phyloP scores from a whole-genome alignment of 2,888 invertebrate species.

The Cryptus armator region DNA sequence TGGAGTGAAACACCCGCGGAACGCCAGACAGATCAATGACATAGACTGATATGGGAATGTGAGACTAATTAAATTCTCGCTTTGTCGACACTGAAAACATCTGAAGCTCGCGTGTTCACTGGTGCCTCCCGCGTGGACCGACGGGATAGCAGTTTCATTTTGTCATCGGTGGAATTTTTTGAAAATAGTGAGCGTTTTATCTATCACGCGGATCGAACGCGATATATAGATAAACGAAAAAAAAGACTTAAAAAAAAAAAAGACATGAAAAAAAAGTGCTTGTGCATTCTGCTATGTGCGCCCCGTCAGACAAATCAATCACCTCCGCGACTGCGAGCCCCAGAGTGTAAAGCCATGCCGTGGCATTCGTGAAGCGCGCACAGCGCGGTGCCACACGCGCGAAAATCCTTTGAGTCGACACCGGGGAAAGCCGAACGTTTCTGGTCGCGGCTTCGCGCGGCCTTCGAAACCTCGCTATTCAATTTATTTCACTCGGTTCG shows the following conservation, averaged over 20 bases:
- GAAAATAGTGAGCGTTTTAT: constrained; percentile 45
- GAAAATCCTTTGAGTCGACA: constrained; percentile 58
- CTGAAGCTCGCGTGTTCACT: neutral
- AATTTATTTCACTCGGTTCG: constrained; percentile 50
- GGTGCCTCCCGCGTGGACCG: neutral
- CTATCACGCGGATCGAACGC: constrained; percentile 21
- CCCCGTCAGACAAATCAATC: constrained; percentile 59
- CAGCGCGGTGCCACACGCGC: constrained; percentile 20
- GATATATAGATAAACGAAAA: constrained; percentile 7
- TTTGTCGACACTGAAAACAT: neutral
- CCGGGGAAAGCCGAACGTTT: constrained; percentile 40
- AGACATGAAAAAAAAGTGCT: constrained; percentile 14
- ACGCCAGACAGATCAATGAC: neutral
- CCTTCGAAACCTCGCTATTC: constrained; percentile 47
- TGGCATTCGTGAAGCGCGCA: constrained; percentile 8
- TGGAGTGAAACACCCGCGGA: neutral
- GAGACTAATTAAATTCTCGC: constrained; percentile 14
- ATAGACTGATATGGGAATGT: constrained; percentile 8
- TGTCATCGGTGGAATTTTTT: constrained; percentile 44
- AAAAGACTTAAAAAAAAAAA: neutral
- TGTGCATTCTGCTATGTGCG: constrained; percentile 23
- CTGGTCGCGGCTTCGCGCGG: constrained; percentile 12
- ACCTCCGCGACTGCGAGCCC: constrained; percentile 29
- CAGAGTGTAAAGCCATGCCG: constrained; percentile 19
- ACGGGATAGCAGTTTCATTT: constrained; percentile 40